Conservation (phyloP, 2,113 vertebrate genomes). For the Monarcha castaneiventris region DNA sequence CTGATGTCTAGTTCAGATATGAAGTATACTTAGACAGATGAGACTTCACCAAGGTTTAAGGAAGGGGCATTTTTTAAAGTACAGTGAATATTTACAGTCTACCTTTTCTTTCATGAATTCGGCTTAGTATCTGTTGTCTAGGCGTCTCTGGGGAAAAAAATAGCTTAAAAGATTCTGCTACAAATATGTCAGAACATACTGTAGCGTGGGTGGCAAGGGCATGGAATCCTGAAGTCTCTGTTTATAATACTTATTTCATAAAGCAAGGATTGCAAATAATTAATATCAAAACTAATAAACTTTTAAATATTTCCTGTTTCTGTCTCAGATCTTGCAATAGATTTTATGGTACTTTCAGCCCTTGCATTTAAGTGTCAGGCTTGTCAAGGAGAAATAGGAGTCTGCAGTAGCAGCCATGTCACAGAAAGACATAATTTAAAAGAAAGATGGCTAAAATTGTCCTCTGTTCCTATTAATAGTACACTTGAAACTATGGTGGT, state of each 20-base stretch:
- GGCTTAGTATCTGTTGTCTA: background rate
- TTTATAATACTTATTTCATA: background rate
- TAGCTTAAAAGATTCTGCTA: background rate
- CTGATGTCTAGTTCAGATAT: background rate
- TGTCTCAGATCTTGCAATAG: background rate
- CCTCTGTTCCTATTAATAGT: background rate
- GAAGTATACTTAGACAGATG: background rate
- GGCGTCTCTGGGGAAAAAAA: background rate
- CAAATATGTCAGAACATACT: background rate
- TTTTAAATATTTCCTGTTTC: background rate
- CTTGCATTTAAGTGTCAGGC: background rate
- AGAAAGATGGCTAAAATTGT: background rate
- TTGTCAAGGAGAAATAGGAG: background rate
- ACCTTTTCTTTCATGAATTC: background rate
- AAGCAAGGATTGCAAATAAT: background rate
- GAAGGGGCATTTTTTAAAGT: background rate
- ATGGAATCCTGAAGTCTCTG: background rate
- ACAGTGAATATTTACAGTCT: background rate
- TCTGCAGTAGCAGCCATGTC: background rate
- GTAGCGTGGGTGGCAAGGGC: background rate
- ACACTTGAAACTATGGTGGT: background rate
- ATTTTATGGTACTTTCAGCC: background rate
- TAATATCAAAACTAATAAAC: background rate
- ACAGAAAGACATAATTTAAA: background rate
- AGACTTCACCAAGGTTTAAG: background rate